Evolutionary conservation across 2,797 vertebrate genomes (phyloP).

Genomic region (Enteromius mattozi): DNA sequence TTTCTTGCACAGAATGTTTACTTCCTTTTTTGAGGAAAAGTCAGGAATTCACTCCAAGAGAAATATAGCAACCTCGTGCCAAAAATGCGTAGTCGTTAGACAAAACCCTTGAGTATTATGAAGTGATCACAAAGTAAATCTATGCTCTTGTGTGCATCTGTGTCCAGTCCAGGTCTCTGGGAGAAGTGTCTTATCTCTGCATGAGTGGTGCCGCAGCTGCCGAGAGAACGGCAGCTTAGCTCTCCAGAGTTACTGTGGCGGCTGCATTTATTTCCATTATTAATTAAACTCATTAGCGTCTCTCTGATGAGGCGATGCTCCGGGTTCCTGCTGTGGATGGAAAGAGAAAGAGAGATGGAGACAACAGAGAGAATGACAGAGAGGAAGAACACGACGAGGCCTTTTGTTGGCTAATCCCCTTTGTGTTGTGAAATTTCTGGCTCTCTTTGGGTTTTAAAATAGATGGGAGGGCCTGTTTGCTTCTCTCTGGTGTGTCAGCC

Average conservation of each 20-base stretch:
- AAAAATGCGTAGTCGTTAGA: background rate
- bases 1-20: slow-evolving; percentile 24
- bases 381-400: slow-evolving; percentile 43
- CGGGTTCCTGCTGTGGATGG: slow-evolving; percentile 68
- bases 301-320: slow-evolving; percentile 65
- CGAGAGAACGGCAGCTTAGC: slow-evolving; percentile 71
- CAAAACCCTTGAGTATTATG: slow-evolving; percentile 15
- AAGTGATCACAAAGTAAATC: slow-evolving; percentile 25
- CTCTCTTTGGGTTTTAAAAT: slow-evolving; percentile 43
- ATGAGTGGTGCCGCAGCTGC: slow-evolving; percentile 68
- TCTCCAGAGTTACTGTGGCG: slow-evolving; percentile 67
- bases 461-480: slow-evolving; percentile 41
- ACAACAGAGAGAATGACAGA: slow-evolving; percentile 35
- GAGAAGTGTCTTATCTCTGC: slow-evolving; percentile 46
- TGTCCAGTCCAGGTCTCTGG: slow-evolving; percentile 24
- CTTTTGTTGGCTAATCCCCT: slow-evolving; percentile 61
- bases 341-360: slow-evolving; percentile 45
- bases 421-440: slow-evolving; percentile 52
- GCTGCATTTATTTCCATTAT: slow-evolving; percentile 80
- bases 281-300: slow-evolving; percentile 79
- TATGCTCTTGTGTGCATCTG: background rate
- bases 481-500: slow-evolving; percentile 37
- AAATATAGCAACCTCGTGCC: background rate
- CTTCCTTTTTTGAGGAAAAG: slow-evolving; percentile 36
- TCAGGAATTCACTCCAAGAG: background rate